Evolutionary conservation across 2,797 vertebrate genomes (phyloP), one percentile per base, ranked within the genome.

Genomic region (Falco columbarius): DNA sequence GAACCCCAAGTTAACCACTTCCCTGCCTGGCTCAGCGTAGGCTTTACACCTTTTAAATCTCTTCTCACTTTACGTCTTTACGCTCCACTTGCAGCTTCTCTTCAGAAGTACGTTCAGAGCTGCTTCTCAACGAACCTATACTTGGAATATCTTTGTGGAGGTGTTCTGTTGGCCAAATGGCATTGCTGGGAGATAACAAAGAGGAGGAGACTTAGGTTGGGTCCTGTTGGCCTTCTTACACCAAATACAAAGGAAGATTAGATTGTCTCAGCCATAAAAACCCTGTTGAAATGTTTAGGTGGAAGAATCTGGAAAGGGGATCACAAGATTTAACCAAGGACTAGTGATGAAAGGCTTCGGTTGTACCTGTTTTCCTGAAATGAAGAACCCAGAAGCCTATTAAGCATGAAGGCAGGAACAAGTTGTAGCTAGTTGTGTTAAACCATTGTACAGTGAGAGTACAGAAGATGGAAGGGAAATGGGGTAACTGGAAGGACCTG

Each of bases 1-100:
- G 89, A 96, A 74, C 94, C 58, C 90, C 79, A 55, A 46, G 65
- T 97, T 97, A 97, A 96, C 95, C 65, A 44, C 86, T 96, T 97
- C 92, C 51, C 88, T 20, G 79, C 95, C 71, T 77, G n/a, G 34
- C 56, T 75, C 55, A 34, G 14, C 2, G 1, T 44, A 8, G 81
- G 46, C 79, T 75, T 87, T 36, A 36, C 42, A 34, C 63, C 68
- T 93, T 46, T 27, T 12, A 66, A 56, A 34, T 58, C 49, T 59
- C 49, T 61, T 79, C 62, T 85, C 32, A 26, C 9, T 80, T 87
- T 5, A 4, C n/a, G 18, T 76, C 49, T 90, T 86, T 46, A 4
- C 58, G 36, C 16, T 54, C 42, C 8, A 14, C n/a, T 54, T 40
- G 22, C 17, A 65, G 21, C 68, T 58, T 65, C 38, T 67, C 32